Evolutionary conservation across 2,888 invertebrate species (phyloP).

Genomic region (Agrypnus murinus): DNA sequence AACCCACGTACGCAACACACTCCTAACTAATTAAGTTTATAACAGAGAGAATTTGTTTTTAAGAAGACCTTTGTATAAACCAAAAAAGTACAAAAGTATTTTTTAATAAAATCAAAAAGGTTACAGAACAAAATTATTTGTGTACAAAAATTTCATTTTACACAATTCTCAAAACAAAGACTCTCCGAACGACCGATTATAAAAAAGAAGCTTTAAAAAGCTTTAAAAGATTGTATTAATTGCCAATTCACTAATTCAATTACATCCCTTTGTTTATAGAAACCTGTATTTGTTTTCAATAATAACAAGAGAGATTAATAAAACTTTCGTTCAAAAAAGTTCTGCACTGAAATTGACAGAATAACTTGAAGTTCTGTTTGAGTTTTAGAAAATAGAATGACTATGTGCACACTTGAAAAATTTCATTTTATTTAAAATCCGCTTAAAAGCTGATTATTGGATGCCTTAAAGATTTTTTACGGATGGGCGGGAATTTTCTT

Average conservation of each 20-base stretch:
- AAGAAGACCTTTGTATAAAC: neutral
- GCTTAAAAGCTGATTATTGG: conserved; percentile 24
- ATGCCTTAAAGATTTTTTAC: conserved; percentile 28
- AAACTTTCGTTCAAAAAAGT: neutral
- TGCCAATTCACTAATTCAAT: neutral
- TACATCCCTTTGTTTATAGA: no score
- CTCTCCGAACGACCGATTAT: neutral
- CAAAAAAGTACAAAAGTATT: neutral
- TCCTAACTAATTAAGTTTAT: neutral
- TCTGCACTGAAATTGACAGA: no score
- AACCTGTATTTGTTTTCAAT: no score
- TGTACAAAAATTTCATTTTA: neutral
- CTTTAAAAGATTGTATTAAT: neutral
- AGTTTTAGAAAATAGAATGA: neutral
- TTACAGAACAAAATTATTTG: neutral
- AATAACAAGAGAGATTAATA: no score
- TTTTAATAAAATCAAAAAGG: neutral
- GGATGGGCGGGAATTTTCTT: conserved; percentile 26
- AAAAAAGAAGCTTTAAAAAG: neutral
- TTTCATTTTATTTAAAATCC: conserved; percentile 24
- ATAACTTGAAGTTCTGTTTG: neutral
- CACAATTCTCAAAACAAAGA: neutral
- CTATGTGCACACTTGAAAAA: neutral
- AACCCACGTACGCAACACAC: neutral
- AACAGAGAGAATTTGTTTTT: neutral